A percentile compares a stretch with the other conserved stretches of the same genome.
Evolutionary conservation across 2,797 vertebrate genomes (phyloP).

Genomic region (Florisuga fusca): DNA sequence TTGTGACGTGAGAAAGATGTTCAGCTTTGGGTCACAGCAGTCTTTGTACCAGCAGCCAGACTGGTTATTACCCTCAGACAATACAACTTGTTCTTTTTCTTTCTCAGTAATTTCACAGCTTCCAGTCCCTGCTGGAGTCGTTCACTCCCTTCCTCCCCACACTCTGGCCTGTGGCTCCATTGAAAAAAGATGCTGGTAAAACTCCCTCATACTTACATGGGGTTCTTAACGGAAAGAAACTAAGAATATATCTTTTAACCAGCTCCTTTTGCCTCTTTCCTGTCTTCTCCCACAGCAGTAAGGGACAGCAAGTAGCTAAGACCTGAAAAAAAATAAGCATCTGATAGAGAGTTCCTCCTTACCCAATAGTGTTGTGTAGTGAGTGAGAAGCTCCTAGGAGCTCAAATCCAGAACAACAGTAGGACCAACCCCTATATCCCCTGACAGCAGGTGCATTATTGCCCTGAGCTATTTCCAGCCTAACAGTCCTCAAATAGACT

Average conservation of each 20-base stretch:
- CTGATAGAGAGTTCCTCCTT: neutral
- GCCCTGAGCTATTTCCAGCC: neutral
- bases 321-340: neutral
- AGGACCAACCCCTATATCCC: rapidly evolving
- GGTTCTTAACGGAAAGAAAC: neutral
- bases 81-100: constrained; percentile 34
- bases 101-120: constrained; percentile 38
- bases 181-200: neutral
- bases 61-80: constrained; percentile 32
- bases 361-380: neutral
- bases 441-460: constrained; percentile 23
- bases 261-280: neutral
- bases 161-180: neutral
- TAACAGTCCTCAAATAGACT: neutral
- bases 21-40: neutral
- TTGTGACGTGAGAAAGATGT: constrained; percentile 22
- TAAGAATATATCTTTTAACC: neutral
- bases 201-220: neutral
- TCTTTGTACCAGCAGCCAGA: neutral
- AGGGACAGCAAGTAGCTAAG: neutral
- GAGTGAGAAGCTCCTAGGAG: neutral
- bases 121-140: neutral
- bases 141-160: neutral
- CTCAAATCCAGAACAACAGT: neutral
- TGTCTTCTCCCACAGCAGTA: neutral